These are phyloP conservation scores for Aulostomus chinensis DNA, from an alignment of 2,797 vertebrate species.

Conservation along the genomic window DNA sequence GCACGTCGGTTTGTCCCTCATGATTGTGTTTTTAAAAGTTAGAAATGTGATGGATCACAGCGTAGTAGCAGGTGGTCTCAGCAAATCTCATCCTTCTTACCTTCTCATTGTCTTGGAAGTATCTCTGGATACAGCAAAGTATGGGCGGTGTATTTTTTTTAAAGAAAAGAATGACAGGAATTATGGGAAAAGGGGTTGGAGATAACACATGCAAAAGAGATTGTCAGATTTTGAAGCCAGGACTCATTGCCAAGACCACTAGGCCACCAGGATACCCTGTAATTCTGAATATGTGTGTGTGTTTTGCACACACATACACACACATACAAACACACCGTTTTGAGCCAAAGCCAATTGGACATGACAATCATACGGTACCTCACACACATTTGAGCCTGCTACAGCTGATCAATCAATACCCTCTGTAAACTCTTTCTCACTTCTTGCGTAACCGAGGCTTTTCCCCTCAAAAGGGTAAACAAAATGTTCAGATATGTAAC, in stretches of 20 bases:
- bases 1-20: slow-evolving; percentile 8
- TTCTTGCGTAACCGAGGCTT: slow-evolving; percentile 3
- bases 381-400: not conserved
- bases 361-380: not conserved
- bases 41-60: not conserved
- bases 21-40: not conserved
- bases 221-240: not conserved
- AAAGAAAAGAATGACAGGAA: too few species aligned
- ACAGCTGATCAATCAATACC: slow-evolving; percentile 10
- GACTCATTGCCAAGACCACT: slow-evolving; percentile 2
- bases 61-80: too few species aligned
- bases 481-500: slow-evolving; percentile 6
- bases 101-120: not conserved
- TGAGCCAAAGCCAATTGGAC: not conserved
- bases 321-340: not conserved
- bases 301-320: too few species aligned
- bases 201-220: not conserved
- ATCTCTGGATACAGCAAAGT: too few species aligned
- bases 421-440: slow-evolving; percentile 4
- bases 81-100: not conserved
- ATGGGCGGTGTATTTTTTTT: too few species aligned
- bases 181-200: not conserved
- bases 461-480: slow-evolving; percentile 24
- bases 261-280: too few species aligned
- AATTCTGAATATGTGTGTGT: too few species aligned